Evolutionary conservation across 2,888 invertebrate species (phyloP).

Genomic region (Acanthosepion pharaonis): DNA sequence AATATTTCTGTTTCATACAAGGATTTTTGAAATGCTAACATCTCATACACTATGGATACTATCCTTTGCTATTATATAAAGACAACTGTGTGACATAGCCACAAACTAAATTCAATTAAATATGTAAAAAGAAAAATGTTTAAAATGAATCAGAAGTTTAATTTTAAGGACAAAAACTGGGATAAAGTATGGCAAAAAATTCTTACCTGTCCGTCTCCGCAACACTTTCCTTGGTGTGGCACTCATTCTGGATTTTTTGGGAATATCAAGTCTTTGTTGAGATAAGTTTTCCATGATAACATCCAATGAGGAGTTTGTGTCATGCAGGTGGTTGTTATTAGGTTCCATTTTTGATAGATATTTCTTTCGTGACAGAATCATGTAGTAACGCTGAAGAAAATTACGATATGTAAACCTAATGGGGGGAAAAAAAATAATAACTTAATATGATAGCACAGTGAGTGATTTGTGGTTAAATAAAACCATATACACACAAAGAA

Average conservation of each 20-base stretch:
- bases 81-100: too few species aligned
- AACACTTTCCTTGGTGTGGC: slow-evolving; percentile 59
- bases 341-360: neutral
- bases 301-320: neutral
- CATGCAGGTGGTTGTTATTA: neutral
- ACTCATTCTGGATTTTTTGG: neutral
- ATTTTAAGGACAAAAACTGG: too few species aligned
- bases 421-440: neutral
- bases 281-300: neutral
- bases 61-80: too few species aligned
- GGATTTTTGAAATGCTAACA: too few species aligned
- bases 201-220: slow-evolving; percentile 61
- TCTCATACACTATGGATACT: too few species aligned
- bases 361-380: slow-evolving; percentile 54
- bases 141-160: too few species aligned
- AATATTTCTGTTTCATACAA: too few species aligned
- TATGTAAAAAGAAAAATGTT: too few species aligned
- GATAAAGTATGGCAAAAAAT: neutral
- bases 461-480: neutral
- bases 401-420: slow-evolving; percentile 60
- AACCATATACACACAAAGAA: neutral
- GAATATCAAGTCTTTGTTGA: neutral
- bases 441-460: neutral
- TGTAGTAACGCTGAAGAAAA: slow-evolving; percentile 64
- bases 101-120: too few species aligned